phyloP scores from a whole-genome alignment of 2,797 vertebrate species.

The Pteronotus mesoamericanus region DNA sequence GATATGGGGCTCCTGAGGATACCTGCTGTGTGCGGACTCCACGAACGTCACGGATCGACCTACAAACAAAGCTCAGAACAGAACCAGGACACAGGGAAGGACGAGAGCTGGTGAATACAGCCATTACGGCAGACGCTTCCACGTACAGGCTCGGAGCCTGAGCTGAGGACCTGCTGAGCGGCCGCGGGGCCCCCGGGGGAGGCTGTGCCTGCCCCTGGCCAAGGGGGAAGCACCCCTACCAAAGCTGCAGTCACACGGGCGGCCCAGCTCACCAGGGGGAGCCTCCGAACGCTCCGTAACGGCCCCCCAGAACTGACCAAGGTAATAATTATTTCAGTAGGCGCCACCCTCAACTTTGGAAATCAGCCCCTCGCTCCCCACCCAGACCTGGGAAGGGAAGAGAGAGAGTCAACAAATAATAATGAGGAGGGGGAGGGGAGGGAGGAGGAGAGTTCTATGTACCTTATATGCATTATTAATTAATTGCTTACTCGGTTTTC shows the following conservation, averaged over 20 bases:
- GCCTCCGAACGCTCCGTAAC: neutral
- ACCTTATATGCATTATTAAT: neutral
- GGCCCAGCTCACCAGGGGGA: rapidly evolving
- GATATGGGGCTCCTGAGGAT: too few species aligned
- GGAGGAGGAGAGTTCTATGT: neutral
- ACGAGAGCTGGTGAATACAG: rapidly evolving
- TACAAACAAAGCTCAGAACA: neutral
- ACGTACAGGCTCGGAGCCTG: rapidly evolving
- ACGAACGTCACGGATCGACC: neutral
- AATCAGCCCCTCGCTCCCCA: neutral
- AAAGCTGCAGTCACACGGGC: rapidly evolving
- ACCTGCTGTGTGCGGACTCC: rapidly evolving
- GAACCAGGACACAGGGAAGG: rapidly evolving
- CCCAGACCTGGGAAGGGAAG: neutral
- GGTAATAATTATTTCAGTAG: neutral
- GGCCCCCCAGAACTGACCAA: neutral
- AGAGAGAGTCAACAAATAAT: neutral
- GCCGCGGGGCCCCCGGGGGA: too few species aligned
- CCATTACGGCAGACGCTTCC: rapidly evolving
- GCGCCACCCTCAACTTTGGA: neutral
- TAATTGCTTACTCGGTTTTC: neutral
- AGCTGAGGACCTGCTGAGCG: rapidly evolving
- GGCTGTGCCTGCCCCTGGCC: neutral
- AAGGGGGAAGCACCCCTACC: neutral
- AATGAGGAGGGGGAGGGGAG: too few species aligned